Evolutionary conservation across 2,797 vertebrate species (phyloP), one percentile per base, ranked within the genome.

Genomic region (Mormyrus hasselquistii): DNA sequence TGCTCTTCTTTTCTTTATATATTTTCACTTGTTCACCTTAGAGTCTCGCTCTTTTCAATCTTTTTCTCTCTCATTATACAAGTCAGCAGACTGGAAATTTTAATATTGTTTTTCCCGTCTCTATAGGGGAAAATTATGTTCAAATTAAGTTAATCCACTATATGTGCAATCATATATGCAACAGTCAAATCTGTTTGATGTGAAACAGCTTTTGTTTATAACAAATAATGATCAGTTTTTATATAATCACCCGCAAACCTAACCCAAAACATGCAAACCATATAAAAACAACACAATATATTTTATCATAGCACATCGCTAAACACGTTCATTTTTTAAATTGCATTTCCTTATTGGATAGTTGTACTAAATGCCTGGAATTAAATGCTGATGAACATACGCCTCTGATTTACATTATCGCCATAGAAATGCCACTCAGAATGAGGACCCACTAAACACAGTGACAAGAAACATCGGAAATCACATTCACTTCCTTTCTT

Each of bases 21-120:
- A 52, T 85, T 29, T 86, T 34, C 87, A 84, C 88, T 91, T 83
- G 34, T 88, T 87, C 59, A 88, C 62, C 8, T 44, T 89, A 49
- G 12, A 19, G 73, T 89, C 87, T 89, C 41, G 22, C 84, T 44
- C 84, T 79, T 87, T 86, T 87, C 76, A 47, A 87, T 57, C 22
- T 14, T 5, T 65, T 8, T 47, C 14, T 53, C 12, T 50, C 41
- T 49, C 29, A 69, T 34, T 79, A 38, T 79, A 19, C 76, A 47
- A n/a, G 76, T 82, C 38, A 82, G 9, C 5, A 8, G 41, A 82
- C 38, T 73, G n/a, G n/a, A 59, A 14, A 55, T 55, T 25, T 88
- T 59, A 41, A 47, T 41, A 12, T 49, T n/a, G 29, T 22, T 62
- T 55, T 88, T 57, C 57, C 16, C 2, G 2, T 82, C 73, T 79